phyloP scores from a whole-genome alignment of 2,888 invertebrate species.

The Chouioia cunea region DNA sequence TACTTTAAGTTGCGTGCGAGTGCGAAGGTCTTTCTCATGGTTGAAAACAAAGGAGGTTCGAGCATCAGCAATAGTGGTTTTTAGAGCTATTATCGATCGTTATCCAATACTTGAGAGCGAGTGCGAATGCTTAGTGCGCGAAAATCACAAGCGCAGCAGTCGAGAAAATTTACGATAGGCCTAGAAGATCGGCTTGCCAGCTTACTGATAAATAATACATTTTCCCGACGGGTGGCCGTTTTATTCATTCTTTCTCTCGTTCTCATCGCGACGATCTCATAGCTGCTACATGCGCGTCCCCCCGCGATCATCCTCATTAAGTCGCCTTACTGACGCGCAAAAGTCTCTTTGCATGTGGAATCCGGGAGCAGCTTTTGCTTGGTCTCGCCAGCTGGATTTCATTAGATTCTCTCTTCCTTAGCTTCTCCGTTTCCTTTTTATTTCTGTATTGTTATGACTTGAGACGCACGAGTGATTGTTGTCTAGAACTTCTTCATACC shows the following conservation, averaged over 20 bases:
- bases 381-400: neutral
- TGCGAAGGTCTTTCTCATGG: conserved; percentile 11
- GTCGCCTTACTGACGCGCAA: conserved; percentile 48
- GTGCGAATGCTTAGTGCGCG: conserved; percentile 38
- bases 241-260: neutral
- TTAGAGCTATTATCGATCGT: conserved; percentile 30
- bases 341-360: conserved; percentile 21
- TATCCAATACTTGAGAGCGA: conserved; percentile 40
- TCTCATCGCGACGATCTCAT: neutral
- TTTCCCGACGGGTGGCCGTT: conserved; percentile 57
- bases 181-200: conserved; percentile 41
- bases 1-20: neutral
- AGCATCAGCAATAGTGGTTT: neutral
- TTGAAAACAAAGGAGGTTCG: conserved; percentile 38
- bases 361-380: conserved; percentile 14
- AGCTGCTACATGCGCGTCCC: too few species aligned
- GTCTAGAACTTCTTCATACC: neutral
- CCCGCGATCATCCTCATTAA: conserved; percentile 55
- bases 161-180: conserved; percentile 36
- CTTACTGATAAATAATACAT: conserved; percentile 58
- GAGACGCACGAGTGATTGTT: neutral
- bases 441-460: neutral
- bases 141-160: conserved; percentile 54
- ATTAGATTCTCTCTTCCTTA: neutral
- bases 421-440: conserved; percentile 6